Conservation (phyloP, 2,797 vertebrate species). For the Sandelia bainsii region DNA sequence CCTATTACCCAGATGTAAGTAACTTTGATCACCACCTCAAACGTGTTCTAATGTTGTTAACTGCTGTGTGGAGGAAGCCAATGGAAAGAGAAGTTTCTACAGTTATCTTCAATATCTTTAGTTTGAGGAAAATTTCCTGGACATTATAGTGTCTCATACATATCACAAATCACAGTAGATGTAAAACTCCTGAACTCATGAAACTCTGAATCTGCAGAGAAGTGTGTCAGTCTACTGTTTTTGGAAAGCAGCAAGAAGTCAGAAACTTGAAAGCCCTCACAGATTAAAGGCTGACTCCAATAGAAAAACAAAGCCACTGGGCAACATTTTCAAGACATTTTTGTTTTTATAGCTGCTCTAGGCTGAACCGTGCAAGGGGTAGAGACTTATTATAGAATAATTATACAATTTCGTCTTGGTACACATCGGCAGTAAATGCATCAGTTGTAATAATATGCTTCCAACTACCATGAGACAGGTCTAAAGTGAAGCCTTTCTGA, state of each 20-base stretch:
- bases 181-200: slow-evolving; percentile 13
- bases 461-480: slow-evolving; percentile 66
- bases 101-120: neutral
- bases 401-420: slow-evolving; percentile 81
- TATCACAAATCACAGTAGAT: slow-evolving; percentile 16
- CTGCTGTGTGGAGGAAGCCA: slow-evolving; percentile 1
- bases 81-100: neutral
- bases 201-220: slow-evolving; percentile 14
- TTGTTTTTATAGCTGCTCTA: slow-evolving; percentile 79
- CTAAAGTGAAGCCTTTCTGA: slow-evolving; percentile 60
- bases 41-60: neutral
- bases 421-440: slow-evolving; percentile 75
- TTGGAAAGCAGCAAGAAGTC: slow-evolving; percentile 46
- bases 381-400: slow-evolving; percentile 84
- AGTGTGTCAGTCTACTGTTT: slow-evolving; percentile 40
- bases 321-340: slow-evolving; percentile 63
- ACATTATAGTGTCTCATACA: neutral
- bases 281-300: slow-evolving; percentile 72
- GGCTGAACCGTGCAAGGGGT: slow-evolving; percentile 56
- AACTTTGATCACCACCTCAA: slow-evolving; percentile 11
- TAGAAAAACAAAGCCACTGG: slow-evolving; percentile 54
- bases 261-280: slow-evolving; percentile 59
- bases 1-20: slow-evolving; percentile 5
- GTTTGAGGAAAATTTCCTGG: neutral
- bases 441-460: slow-evolving; percentile 82